Conservation (phyloP, 1,140 invertebrate species). For the Meloidogyne floridensis region DNA sequence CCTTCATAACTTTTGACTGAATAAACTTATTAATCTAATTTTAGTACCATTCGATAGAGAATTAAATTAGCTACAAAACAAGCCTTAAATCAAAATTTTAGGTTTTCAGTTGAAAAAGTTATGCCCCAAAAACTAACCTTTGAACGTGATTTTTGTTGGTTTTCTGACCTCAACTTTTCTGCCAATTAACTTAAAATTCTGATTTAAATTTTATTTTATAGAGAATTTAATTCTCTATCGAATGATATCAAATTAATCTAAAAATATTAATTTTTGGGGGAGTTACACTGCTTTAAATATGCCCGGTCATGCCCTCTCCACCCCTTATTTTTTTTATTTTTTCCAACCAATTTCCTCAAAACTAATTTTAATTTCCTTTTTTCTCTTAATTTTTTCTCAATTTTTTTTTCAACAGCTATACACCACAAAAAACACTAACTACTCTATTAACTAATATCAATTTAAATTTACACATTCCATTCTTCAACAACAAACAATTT, state of each 20-base stretch:
- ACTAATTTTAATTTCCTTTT: neutral
- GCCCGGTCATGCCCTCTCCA: neutral
- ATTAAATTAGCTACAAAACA: neutral
- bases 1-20: neutral
- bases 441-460: neutral
- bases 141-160: neutral
- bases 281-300: neutral
- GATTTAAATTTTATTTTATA: neutral
- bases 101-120: neutral
- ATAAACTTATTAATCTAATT: too few relatives aligned
- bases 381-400: too few relatives aligned
- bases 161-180: neutral
- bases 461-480: constrained; percentile 7
- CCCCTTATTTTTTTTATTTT: neutral
- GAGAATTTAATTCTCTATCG: neutral
- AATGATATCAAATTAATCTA: neutral
- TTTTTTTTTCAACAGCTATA: neutral
- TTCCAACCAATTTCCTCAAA: neutral
- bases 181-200: neutral
- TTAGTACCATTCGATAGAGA: neutral
- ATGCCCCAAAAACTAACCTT: neutral
- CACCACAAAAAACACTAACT: too few relatives aligned
- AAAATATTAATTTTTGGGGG: neutral
- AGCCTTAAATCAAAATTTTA: neutral
- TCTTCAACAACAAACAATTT: neutral